These are phyloP conservation scores for Bradypodion ventrale DNA, from an alignment of 2,797 vertebrate genomes.

Conservation along the genomic window DNA sequence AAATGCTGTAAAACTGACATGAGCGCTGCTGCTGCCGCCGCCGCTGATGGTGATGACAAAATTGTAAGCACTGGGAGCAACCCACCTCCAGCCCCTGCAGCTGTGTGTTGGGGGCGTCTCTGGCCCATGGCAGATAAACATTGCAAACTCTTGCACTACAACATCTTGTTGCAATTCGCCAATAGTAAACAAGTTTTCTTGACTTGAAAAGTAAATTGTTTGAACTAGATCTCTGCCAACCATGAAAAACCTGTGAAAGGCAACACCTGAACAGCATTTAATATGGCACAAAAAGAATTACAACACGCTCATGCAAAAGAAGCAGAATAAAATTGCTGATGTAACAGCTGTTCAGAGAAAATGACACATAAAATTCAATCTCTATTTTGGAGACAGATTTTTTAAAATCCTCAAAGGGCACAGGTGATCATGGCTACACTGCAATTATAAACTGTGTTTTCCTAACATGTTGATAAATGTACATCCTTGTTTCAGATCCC, in stretches of 20 bases:
- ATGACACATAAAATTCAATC: neutral
- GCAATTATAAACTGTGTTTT: neutral
- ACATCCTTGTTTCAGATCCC: neutral
- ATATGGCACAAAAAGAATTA: conserved; percentile 8
- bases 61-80: too few species aligned
- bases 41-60: too few species aligned
- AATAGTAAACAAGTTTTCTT: neutral
- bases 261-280: neutral
- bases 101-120: too few species aligned
- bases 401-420: neutral
- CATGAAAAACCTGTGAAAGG: conserved; percentile 5
- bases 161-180: neutral
- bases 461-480: neutral
- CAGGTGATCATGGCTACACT: neutral
- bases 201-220: neutral
- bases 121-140: neutral
- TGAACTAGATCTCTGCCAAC: neutral
- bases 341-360: conserved; percentile 14
- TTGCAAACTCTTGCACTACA: too few species aligned
- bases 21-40: too few species aligned
- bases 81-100: too few species aligned
- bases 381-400: too few species aligned
- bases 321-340: conserved; percentile 24
- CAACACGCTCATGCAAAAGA: neutral
- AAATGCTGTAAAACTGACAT: too few species aligned